Percentiles rank a stretch among this genome's conserved stretches.
phyloP scores from a whole-genome alignment of 1,140 invertebrate species.

The Whitmania pigra region DNA sequence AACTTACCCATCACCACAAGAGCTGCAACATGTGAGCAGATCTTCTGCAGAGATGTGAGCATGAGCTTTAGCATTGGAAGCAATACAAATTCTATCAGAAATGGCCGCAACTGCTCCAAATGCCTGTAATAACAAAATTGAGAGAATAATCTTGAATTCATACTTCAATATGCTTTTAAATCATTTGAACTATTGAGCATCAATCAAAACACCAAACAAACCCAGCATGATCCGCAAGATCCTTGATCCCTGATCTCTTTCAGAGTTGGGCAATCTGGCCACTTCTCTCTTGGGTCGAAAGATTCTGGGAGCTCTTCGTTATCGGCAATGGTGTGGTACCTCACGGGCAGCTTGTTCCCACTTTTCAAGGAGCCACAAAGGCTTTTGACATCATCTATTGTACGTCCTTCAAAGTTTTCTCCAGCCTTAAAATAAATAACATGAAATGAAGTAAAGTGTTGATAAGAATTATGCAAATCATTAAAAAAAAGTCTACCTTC shows the following conservation, averaged over 20 bases:
- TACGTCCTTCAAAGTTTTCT: conserved; percentile 50
- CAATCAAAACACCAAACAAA: conserved; percentile 28
- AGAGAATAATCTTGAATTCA: not conserved
- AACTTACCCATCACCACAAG: conserved; percentile 62
- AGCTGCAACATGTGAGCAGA: conserved; percentile 64
- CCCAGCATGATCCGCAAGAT: conserved; percentile 47
- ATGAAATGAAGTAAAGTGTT: not conserved
- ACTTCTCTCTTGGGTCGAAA: conserved; percentile 66
- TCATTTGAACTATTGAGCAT: too few relatives aligned
- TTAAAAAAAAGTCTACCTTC: conserved; percentile 43
- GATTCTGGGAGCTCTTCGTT: conserved; percentile 51
- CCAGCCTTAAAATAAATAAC: conserved; percentile 45
- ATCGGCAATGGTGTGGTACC: conserved; percentile 11
- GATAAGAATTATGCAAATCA: conserved; percentile 5
- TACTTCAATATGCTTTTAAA: too few relatives aligned
- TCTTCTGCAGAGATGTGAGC: conserved; percentile 74
- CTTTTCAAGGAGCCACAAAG: conserved; percentile 59
- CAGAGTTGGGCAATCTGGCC: conserved; percentile 68
- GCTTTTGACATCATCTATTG: conserved; percentile 27
- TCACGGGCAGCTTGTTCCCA: conserved; percentile 38
- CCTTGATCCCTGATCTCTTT: conserved; percentile 46
- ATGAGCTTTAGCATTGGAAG: conserved; percentile 58
- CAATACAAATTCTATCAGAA: conserved; percentile 76
- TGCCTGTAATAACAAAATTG: conserved; percentile 48
- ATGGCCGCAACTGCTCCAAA: conserved; percentile 87